A percentile compares a stretch with the other conserved stretches of the same genome.
Evolutionary conservation across 2,113 vertebrate species (phyloP).

Genomic region (Chlorocebus sabaeus): DNA sequence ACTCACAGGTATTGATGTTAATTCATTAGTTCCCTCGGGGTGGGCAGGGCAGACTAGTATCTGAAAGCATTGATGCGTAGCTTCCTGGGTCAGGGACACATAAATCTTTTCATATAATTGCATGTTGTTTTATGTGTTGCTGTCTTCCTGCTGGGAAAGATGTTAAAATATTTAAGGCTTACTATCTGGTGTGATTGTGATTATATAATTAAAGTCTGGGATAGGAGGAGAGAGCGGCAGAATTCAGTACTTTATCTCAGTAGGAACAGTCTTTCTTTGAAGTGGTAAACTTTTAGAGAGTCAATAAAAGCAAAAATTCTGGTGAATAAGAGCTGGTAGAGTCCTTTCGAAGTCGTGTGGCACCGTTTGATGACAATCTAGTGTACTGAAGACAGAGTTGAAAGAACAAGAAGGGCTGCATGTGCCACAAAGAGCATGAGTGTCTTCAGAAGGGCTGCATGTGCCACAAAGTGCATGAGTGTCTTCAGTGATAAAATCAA

Average conservation of each 20-base stretch:
- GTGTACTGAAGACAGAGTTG: neutral
- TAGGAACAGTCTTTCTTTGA: neutral
- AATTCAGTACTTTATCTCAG: conserved; percentile 5
- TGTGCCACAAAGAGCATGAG: neutral
- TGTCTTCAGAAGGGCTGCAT: neutral
- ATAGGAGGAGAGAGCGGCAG: neutral
- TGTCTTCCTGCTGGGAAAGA: conserved; percentile 64
- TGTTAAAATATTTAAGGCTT: conserved; percentile 71
- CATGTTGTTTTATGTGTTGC: conserved; percentile 34
- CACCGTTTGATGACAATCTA: neutral
- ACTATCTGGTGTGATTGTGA: conserved; percentile 49
- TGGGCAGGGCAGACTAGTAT: neutral
- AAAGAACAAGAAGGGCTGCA: neutral
- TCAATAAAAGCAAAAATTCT: neutral
- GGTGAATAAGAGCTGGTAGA: neutral
- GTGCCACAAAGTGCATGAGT: neutral
- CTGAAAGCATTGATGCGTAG: conserved; percentile 18
- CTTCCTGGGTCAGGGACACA: conserved; percentile 46
- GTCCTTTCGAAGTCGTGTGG: neutral
- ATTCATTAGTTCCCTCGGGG: conserved; percentile 20
- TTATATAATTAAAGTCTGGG: conserved; percentile 61
- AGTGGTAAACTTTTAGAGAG: neutral
- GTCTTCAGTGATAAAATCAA: conserved; percentile 16
- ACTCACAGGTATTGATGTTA: conserved; percentile 27
- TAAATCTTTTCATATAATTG: conserved; percentile 49